Base-by-base conservation (phyloP, 64 coral and sea anemone species). In the Montipora foliosa region DNA sequence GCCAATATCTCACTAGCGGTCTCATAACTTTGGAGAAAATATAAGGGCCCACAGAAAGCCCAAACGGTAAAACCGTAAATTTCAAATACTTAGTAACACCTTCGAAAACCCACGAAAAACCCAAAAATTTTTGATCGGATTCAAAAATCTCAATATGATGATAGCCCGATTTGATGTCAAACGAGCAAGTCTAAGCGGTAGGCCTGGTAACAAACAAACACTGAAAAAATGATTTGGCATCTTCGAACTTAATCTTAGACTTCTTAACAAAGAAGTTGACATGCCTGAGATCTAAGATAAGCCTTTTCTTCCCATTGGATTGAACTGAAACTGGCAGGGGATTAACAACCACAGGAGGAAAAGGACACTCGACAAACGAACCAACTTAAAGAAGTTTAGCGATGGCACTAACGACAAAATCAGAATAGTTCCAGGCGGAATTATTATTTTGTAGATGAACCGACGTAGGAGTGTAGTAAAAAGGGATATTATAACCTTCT, bases 21-120 rank as follows among this genome's bases (percentile, higher is more conserved):
- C 89, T 82, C 68, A 83, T 73, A 67, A 91, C 49, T 83, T 82
- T 91, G 3, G 89, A 55, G 73, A 91, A 91, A 91, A 91, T 83
- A 69, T 83, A 83, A 16, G 79, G 89, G 9, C 89, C 79, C 20
- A 25, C 24, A 6, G 79, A 59, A 14, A 83, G 49, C 24, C 89
- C 79, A 74, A 91, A 91, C 29, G 89, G 79, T 74, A 91, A 72
- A 71, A 87, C 83, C 14, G 83, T 87, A 48, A 87, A 55, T 55
- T 55, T 55, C 5, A 55, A 55, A 55, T 55, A 87, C 20, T 87
- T 87, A 5, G 13, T 46, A 14, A 72, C 64, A 8, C 83, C 44
- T 10, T 3, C 13, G 17, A 73, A 87, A 15, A 71, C 66, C 83
- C 83, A 87, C 4, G 64, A 71, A 44, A 87, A 87, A 49, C 83